Percentiles rank a stretch among this genome's conserved stretches.
These are phyloP conservation scores for Stichodactyla helianthus DNA, from an alignment of 64 coral and sea anemone species.

Conservation along the genomic window DNA sequence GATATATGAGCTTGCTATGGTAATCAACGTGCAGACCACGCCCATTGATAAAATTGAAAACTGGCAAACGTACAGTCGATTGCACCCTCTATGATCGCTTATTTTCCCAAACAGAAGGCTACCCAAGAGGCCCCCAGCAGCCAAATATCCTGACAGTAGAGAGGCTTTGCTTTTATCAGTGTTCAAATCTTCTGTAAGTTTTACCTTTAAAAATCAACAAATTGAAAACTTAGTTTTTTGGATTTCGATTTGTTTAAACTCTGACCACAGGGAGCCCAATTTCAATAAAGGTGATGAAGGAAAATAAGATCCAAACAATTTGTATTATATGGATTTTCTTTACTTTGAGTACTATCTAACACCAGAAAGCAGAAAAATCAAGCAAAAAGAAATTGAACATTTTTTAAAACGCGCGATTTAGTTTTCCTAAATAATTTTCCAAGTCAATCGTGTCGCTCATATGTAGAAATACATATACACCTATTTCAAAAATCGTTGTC, in stretches of 20 bases:
- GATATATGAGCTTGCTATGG: constrained; percentile 18
- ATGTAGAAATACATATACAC: no score
- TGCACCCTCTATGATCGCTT: constrained; percentile 24
- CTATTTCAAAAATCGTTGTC: no score
- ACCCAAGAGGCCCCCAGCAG: constrained; percentile 8
- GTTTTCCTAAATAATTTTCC: no score
- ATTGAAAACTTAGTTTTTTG: background rate
- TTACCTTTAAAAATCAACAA: constrained; percentile 8
- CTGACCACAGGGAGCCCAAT: background rate
- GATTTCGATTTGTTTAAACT: background rate
- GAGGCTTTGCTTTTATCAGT: constrained; percentile 13
- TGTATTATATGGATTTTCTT: no score
- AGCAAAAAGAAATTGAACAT: no score
- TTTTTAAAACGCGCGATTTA: no score
- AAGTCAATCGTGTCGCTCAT: no score
- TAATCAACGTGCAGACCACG: constrained; percentile 5
- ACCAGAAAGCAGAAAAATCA: no score
- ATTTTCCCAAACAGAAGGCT: constrained; percentile 3
- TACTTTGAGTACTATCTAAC: no score
- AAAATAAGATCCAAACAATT: no score
- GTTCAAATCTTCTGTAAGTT: constrained; percentile 32
- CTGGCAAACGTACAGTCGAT: constrained; percentile 33
- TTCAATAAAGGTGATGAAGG: no score
- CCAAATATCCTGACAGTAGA: constrained; percentile 22
- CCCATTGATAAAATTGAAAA: constrained; percentile 25